These are phyloP conservation scores for Hypotaenidia okinawae DNA, from an alignment of 2,797 vertebrate species.

Conservation along the genomic window DNA sequence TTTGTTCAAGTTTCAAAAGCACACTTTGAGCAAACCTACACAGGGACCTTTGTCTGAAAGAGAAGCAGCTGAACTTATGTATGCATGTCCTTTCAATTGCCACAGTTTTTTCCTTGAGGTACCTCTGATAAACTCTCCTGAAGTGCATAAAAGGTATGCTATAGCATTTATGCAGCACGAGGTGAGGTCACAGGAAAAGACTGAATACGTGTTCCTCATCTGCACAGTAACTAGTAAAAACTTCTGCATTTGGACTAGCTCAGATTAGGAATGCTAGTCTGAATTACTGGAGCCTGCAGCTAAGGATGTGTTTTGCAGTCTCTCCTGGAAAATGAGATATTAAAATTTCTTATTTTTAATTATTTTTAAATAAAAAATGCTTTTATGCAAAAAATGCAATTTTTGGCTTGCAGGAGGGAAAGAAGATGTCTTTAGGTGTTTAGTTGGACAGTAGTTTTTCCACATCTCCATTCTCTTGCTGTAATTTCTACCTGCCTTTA, in stretches of 20 bases:
- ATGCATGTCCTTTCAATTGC: not conserved
- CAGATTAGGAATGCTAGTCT: not conserved
- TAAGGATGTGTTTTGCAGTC: not conserved
- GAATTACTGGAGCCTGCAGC: not conserved
- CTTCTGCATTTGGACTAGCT: not conserved
- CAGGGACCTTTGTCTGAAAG: not conserved
- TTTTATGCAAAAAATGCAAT: not conserved
- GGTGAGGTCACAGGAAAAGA: not conserved
- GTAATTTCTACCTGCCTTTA: not conserved
- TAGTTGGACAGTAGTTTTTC: not conserved
- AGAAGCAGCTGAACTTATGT: not conserved
- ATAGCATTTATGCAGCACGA: not conserved
- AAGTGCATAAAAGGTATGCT: slow-evolving; percentile 78
- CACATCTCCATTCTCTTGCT: not conserved
- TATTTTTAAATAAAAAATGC: not conserved
- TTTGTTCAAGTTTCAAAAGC: not conserved
- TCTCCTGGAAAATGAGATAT: not conserved
- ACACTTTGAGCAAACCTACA: slow-evolving; percentile 31
- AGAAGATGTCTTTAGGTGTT: not conserved
- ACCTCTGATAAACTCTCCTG: slow-evolving; percentile 71
- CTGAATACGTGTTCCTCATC: not conserved
- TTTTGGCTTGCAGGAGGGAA: not conserved
- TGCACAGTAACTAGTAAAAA: not conserved
- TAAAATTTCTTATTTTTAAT: not conserved
- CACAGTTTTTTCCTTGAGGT: slow-evolving; percentile 49